These are phyloP conservation scores for Hemiprocne comata DNA, from an alignment of 2,113 vertebrate genomes.

Conservation along the genomic window DNA sequence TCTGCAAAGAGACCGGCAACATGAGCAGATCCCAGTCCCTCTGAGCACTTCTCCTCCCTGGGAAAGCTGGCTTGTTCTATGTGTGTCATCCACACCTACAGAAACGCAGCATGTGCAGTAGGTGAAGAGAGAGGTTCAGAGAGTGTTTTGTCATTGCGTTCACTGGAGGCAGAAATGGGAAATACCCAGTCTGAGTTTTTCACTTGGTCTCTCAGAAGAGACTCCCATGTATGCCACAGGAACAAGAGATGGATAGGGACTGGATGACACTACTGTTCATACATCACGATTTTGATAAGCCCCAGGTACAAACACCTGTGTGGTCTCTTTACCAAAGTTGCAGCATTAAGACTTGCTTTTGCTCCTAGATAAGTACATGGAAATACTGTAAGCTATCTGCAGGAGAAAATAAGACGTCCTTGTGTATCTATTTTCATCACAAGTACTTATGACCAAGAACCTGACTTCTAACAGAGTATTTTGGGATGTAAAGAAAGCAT, in stretches of 20 bases:
- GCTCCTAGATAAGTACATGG: background rate
- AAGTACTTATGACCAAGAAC: background rate
- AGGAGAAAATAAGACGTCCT: background rate
- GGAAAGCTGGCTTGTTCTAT: background rate
- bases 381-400: background rate
- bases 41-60: background rate
- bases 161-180: background rate
- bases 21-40: rapidly evolving
- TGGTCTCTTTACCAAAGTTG: background rate
- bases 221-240: background rate
- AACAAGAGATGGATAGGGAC: background rate
- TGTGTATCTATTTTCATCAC: background rate
- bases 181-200: background rate
- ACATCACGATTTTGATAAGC: background rate
- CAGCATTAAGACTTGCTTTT: background rate
- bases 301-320: background rate
- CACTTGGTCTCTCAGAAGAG: background rate
- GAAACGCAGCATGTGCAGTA: rapidly evolving
- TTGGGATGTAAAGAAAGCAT: background rate
- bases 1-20: background rate
- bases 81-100: rapidly evolving
- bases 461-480: background rate
- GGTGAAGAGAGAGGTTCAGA: background rate
- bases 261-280: background rate
- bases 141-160: background rate